Percentiles rank a stretch among this genome's conserved stretches.
Evolutionary conservation across 2,888 invertebrate genomes (phyloP).

Genomic region (Gastracanthus pulcherrimus): DNA sequence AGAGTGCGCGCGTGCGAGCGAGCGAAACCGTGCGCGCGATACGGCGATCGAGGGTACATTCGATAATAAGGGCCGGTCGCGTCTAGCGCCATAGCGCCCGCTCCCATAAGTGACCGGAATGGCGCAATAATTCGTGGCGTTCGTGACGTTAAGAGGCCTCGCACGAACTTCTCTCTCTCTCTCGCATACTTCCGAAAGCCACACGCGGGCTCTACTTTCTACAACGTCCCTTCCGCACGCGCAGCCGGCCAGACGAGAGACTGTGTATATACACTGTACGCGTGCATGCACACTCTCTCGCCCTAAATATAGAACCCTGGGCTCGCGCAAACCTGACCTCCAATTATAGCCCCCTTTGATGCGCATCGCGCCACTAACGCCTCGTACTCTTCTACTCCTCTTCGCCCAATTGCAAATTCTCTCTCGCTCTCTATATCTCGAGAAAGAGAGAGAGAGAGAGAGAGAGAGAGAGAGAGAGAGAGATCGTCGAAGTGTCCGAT

Average conservation of each 20-base stretch:
- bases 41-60: constrained; percentile 61
- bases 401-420: constrained; percentile 43
- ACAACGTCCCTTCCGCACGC: constrained; percentile 37
- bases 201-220: neutral
- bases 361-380: constrained; percentile 63
- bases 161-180: too few species aligned
- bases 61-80: constrained; percentile 73
- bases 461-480: too few species aligned
- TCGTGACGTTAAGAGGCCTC: constrained; percentile 76
- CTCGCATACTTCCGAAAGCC: constrained; percentile 30
- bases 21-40: constrained; percentile 41
- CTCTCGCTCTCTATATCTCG: constrained; percentile 35
- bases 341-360: constrained; percentile 76
- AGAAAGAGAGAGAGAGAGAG: constrained; percentile 7
- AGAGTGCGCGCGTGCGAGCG: constrained; percentile 15
- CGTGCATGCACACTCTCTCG: constrained; percentile 62
- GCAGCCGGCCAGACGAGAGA: constrained; percentile 50
- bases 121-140: constrained; percentile 75
- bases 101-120: constrained; percentile 75
- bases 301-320: constrained; percentile 74
- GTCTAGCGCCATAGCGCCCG: constrained; percentile 52
- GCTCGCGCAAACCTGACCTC: constrained; percentile 71
- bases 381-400: constrained; percentile 57
- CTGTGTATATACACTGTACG: neutral
- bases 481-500: constrained; percentile 57